Evolutionary conservation across 1,140 invertebrate species (phyloP), one percentile per base, ranked within the genome.

Genomic region (Heliothis subflexa): DNA sequence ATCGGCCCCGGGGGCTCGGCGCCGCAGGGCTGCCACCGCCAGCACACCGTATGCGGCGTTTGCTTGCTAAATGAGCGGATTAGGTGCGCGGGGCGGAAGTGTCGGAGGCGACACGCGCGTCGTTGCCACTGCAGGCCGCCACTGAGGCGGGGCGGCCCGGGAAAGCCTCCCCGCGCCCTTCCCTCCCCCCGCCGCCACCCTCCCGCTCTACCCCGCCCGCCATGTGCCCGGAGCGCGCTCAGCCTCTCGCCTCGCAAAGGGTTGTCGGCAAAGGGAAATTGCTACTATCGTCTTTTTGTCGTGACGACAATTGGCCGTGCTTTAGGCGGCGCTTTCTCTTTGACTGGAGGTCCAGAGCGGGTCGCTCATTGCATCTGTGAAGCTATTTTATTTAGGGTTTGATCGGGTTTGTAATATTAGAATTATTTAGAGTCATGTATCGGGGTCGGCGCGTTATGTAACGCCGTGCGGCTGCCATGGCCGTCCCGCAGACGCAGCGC

Each of bases 131-230:
- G 91, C 91, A 90, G 88, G 85, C 90, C 90, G 90, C 88, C 91
- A 93, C 91, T 94, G 91, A 92, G 91, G 92, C 91, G 92, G 92
- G 91, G 91, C 91, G 91, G 90, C 91, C 91, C 88, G 91, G 89
- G 87, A 86, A 82, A 84, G 77, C 86, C 83, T 78, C 81, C 83
- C 80, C 81, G 75, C 80, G 68, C 82, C 82, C 84, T 83, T 18
- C 83, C 81, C 78, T 28, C 74, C 71, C 61, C 59, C 75, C 79
- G 49, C 75, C 40, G 80, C 12, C 45, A 25, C 83, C 77, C 76
- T 66, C 83, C 83, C 86, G 80, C 86, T 55, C 81, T 83, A 62
- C 78, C 85, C 85, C 83, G 79, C 84, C 77, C 85, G 86, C 91
- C 92, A 92, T 92, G 91, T 90, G 91, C 90, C 91, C 89, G 87